Conservation (phyloP, 2,888 invertebrate genomes). For the Nebria brevicollis region DNA sequence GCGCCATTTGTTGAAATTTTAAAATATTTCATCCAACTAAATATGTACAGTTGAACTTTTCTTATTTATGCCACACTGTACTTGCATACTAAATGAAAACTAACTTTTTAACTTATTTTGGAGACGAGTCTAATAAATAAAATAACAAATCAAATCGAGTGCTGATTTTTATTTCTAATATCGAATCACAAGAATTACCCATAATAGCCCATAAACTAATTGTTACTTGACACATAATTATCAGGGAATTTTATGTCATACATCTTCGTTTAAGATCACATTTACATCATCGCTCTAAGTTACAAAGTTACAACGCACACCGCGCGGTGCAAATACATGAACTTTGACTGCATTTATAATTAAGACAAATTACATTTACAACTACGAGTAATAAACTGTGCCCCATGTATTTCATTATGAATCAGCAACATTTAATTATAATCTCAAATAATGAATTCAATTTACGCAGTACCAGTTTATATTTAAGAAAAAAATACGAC, state of each 20-base stretch:
- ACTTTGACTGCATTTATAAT: background rate
- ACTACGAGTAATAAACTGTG: background rate
- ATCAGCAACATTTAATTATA: background rate
- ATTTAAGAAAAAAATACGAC: background rate
- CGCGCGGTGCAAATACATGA: background rate
- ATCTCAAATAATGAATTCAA: background rate
- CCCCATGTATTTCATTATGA: background rate
- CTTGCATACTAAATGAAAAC: too few relatives aligned
- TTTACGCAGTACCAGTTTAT: background rate
- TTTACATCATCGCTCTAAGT: background rate
- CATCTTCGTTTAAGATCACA: background rate
- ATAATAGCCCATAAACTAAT: background rate
- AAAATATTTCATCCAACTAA: too few relatives aligned
- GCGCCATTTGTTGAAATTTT: too few relatives aligned
- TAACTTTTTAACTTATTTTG: too few relatives aligned
- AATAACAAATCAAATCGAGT: too few relatives aligned
- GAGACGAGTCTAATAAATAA: too few relatives aligned
- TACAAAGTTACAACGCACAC: background rate
- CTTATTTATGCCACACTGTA: too few relatives aligned
- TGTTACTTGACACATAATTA: background rate
- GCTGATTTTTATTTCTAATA: too few relatives aligned
- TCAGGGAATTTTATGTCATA: background rate
- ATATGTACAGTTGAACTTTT: too few relatives aligned
- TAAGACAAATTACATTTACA: slow-evolving; percentile 1
- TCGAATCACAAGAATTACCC: background rate